These are phyloP conservation scores for Stegodyphus mimosarum DNA, from an alignment of 1,140 invertebrate species.

Conservation along the genomic window DNA sequence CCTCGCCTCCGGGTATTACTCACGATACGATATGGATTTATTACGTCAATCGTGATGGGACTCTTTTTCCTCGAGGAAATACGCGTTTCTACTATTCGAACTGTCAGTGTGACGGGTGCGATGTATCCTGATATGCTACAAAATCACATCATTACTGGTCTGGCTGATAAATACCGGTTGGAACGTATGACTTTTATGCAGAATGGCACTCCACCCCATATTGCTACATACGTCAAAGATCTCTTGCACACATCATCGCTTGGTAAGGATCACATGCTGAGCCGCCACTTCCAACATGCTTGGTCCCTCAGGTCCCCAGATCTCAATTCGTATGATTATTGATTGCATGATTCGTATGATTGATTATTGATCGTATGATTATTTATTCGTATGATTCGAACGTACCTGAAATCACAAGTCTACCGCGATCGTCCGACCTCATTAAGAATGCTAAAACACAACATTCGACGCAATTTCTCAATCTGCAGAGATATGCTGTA, in stretches of 20 bases:
- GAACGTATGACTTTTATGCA: background rate
- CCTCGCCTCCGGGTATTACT: no score
- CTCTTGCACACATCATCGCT: background rate
- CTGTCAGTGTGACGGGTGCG: background rate
- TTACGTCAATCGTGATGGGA: slow-evolving; percentile 1
- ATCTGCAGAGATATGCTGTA: background rate
- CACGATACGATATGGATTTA: slow-evolving; percentile 12
- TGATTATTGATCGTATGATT: slow-evolving; percentile 39
- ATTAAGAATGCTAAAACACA: background rate
- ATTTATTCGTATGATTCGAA: slow-evolving; percentile 47
- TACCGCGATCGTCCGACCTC: background rate
- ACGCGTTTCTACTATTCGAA: background rate
- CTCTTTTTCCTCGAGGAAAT: slow-evolving; percentile 13
- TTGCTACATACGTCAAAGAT: background rate
- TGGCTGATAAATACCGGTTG: background rate
- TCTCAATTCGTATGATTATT: slow-evolving; percentile 37
- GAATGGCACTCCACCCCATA: background rate
- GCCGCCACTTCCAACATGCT: slow-evolving; percentile 1
- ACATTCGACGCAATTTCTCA: background rate
- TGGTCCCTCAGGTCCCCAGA: slow-evolving; percentile 28
- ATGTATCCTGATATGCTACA: slow-evolving; percentile 5
- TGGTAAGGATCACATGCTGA: slow-evolving; percentile 4
- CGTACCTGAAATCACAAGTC: slow-evolving; percentile 24
- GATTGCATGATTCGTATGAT: slow-evolving; percentile 36
- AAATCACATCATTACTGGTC: background rate